Conservation (phyloP, 2,888 invertebrate species). For the Hedya salicella region DNA sequence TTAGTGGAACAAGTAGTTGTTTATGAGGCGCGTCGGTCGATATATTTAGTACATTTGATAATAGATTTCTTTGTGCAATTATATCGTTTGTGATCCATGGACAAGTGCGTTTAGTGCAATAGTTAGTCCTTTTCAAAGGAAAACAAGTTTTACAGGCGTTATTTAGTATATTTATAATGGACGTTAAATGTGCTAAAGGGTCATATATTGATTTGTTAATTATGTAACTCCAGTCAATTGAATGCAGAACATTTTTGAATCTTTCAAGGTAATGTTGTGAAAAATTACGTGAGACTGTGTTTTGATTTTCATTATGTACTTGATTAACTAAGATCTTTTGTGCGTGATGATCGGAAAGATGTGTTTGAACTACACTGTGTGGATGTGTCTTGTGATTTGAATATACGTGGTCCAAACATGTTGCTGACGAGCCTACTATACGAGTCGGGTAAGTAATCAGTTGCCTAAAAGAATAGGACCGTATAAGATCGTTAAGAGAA, state of each 20-base stretch:
- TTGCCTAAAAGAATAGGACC: neutral
- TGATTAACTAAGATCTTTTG: neutral
- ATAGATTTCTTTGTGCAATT: neutral
- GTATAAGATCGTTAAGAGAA: neutral
- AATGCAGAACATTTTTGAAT: neutral
- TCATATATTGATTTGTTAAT: neutral
- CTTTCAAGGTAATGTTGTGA: neutral
- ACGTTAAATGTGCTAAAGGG: slow-evolving; percentile 1
- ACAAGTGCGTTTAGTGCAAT: neutral
- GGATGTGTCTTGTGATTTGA: neutral
- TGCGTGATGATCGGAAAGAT: neutral
- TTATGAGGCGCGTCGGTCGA: neutral
- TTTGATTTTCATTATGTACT: neutral
- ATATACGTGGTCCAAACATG: neutral
- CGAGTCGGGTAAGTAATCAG: slow-evolving; percentile 1
- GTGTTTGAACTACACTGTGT: neutral
- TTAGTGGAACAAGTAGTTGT: neutral
- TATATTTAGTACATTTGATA: neutral
- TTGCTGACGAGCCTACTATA: neutral
- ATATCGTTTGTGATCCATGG: slow-evolving; percentile 1
- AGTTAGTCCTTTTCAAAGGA: neutral
- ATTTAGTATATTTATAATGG: slow-evolving; percentile 2
- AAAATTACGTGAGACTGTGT: neutral
- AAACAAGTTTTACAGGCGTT: neutral
- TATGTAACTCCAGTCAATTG: neutral